Evolutionary conservation across 2,113 vertebrate species (phyloP), one percentile per base, ranked within the genome.

Genomic region (Peucedramus taeniatus): DNA sequence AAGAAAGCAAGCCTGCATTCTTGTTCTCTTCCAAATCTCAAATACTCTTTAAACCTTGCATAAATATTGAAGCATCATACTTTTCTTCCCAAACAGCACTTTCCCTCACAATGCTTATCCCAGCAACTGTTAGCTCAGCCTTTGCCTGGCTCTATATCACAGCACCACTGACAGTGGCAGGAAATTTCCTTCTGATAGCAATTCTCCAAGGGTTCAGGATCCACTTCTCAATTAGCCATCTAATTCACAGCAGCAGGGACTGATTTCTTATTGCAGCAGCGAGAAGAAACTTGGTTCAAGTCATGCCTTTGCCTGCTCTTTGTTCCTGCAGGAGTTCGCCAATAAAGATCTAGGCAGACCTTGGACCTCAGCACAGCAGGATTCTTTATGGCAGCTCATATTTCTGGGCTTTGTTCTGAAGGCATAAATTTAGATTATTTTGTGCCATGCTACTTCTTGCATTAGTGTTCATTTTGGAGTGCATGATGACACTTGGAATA

Each of bases 231-330:
- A 94, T 96, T 96, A 95, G 75, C 54, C n/a, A 61, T 83, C 66
- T 95, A 93, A 96, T 69, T 90, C 92, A 79, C 91, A 93, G 94
- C 80, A 84, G 60, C 68, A 69, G 59, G 59, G 78, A 71, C 79
- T 88, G 90, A 93, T 86, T 90, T 96, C 64, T 44, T 16, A 33
- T 33, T 83, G 63, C 42, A 94, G 75, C 53, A 83, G 24, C 50
- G 91, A 76, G 78, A 87, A 76, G 54, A 33, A 49, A 11, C 76
- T 83, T 10, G 2, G 82, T 90, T 92, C 75, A 70, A 95, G 70
- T 61, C 71, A 24, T 60, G 78, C 19, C 68, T 93, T 85, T 0
- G 22, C 63, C 89, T 70, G 50, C 64, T 91, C 50, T 90, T 65
- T 82, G 75, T 50, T 83, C 91, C 79, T 87, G 59, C 79, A 74